A percentile compares a stretch with the other conserved stretches of the same genome.
phyloP scores from a whole-genome alignment of 1,140 invertebrate genomes.

The Aricia agestis region DNA sequence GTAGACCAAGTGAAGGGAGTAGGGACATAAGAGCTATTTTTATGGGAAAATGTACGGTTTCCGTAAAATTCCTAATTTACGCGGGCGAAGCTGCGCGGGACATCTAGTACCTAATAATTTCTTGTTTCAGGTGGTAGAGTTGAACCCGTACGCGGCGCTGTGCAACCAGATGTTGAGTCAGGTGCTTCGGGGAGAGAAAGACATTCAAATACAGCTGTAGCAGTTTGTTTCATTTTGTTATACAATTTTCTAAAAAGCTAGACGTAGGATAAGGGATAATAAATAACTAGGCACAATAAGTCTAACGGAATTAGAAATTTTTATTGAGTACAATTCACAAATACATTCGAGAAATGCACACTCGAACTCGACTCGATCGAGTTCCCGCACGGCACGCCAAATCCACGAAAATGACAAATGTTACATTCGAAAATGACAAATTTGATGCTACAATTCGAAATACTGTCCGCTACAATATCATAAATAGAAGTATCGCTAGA shows the following conservation, averaged over 20 bases:
- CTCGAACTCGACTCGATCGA: conserved; percentile 26
- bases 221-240: too few relatives aligned
- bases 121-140: conserved; percentile 80
- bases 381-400: conserved; percentile 27
- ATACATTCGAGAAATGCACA: conserved; percentile 56
- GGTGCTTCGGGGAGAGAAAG: conserved; percentile 64
- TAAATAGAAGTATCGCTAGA: conserved; percentile 35
- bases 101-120: too few relatives aligned
- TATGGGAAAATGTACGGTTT: too few relatives aligned
- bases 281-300: conserved; percentile 24
- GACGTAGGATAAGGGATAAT: neutral
- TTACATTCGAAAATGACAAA: conserved; percentile 65
- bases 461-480: conserved; percentile 61
- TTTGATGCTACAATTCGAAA: conserved; percentile 67
- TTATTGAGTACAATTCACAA: conserved; percentile 72
- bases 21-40: too few relatives aligned
- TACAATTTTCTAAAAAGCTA: too few relatives aligned
- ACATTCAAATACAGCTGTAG: conserved; percentile 46
- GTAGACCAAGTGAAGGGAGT: too few relatives aligned
- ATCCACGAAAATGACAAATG: conserved; percentile 50
- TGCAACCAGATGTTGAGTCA: conserved; percentile 93
- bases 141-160: conserved; percentile 91
- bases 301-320: conserved; percentile 73
- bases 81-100: too few relatives aligned
- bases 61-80: too few relatives aligned